Conservation (phyloP, 2,797 vertebrate genomes). For the Pseudochromis fuscus region DNA sequence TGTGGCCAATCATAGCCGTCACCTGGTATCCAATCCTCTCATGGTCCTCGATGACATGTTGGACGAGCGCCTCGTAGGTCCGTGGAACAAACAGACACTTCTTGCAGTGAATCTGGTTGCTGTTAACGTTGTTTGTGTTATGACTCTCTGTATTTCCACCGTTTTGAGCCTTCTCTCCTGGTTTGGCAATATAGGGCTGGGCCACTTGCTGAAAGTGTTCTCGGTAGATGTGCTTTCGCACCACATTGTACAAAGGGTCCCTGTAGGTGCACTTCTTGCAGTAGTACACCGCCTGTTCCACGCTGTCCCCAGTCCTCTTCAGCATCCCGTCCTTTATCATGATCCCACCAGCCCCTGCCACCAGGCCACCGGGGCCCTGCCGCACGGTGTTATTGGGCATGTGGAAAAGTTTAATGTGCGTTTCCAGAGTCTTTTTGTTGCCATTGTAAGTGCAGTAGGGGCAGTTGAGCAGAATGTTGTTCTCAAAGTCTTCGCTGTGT, state of each 20-base stretch:
- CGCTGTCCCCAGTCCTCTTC: slow-evolving; percentile 90
- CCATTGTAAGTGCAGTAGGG: slow-evolving; percentile 99
- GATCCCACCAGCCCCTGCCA: slow-evolving; percentile 83
- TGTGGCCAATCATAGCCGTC: slow-evolving; percentile 99
- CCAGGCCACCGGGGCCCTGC: slow-evolving; percentile 73
- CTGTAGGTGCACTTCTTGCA: slow-evolving; percentile 99
- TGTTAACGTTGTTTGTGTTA: slow-evolving; percentile 84
- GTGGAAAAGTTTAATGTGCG: slow-evolving; percentile 99
- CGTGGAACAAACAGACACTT: slow-evolving; percentile 98
- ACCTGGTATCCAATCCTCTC: slow-evolving; percentile 98
- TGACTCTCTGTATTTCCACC: slow-evolving; percentile 82
- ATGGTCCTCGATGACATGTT: slow-evolving; percentile 98
- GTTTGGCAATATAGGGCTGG: slow-evolving; percentile 94
- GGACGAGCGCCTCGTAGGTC: slow-evolving; percentile 97
- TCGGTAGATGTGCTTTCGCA: slow-evolving; percentile 99
- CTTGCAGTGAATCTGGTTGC: slow-evolving; percentile 96
- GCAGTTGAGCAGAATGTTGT: slow-evolving; percentile 98
- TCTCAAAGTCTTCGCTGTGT: slow-evolving; percentile 99
- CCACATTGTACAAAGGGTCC: slow-evolving; percentile 98
- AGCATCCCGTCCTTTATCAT: slow-evolving; percentile 92
- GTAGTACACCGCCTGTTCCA: slow-evolving; percentile 99
- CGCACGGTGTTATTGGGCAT: slow-evolving; percentile 92
- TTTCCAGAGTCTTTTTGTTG: slow-evolving; percentile 99
- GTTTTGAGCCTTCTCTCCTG: slow-evolving; percentile 89
- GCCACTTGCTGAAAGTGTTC: slow-evolving; percentile 99